These are phyloP conservation scores for Chromobotia macracanthus DNA, from an alignment of 2,797 vertebrate genomes.

Conservation along the genomic window DNA sequence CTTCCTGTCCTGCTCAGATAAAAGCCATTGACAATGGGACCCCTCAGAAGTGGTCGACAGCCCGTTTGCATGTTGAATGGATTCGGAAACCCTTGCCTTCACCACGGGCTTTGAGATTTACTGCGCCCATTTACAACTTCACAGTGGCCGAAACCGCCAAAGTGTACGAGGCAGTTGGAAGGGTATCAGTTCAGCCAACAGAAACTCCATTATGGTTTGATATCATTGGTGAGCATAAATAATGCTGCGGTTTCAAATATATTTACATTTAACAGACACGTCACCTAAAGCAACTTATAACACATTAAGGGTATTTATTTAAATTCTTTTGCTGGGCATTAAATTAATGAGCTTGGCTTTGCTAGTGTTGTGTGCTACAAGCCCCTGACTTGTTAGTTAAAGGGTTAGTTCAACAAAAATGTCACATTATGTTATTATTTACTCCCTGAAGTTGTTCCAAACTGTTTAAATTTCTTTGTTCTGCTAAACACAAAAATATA, in stretches of 20 bases:
- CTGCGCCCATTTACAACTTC: slow-evolving; percentile 88
- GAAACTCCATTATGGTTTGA: slow-evolving; percentile 91
- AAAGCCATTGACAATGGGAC: slow-evolving; percentile 93
- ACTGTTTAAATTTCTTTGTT: too few relatives aligned
- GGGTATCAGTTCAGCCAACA: slow-evolving; percentile 85
- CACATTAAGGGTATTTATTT: neutral
- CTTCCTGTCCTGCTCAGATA: slow-evolving; percentile 78
- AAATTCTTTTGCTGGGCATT: too few relatives aligned
- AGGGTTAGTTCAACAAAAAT: too few relatives aligned
- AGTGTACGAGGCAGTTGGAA: slow-evolving; percentile 90
- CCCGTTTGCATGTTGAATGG: slow-evolving; percentile 92
- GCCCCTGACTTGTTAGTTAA: too few relatives aligned
- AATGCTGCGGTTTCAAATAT: slow-evolving; percentile 4
- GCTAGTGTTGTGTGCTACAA: too few relatives aligned
- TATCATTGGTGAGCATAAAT: slow-evolving; percentile 84
- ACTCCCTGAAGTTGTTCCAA: too few relatives aligned
- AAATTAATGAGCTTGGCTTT: too few relatives aligned
- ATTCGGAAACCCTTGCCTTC: slow-evolving; percentile 86
- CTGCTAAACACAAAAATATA: too few relatives aligned
- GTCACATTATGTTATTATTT: too few relatives aligned
- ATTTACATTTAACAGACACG: neutral
- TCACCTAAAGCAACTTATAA: neutral
- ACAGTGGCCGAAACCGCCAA: slow-evolving; percentile 87
- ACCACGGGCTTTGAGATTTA: slow-evolving; percentile 82
- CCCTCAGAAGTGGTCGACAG: slow-evolving; percentile 88